Evolutionary conservation across 2,113 vertebrate species (phyloP), one percentile per base, ranked within the genome.

Genomic region (Poeciliopsis retropinna): DNA sequence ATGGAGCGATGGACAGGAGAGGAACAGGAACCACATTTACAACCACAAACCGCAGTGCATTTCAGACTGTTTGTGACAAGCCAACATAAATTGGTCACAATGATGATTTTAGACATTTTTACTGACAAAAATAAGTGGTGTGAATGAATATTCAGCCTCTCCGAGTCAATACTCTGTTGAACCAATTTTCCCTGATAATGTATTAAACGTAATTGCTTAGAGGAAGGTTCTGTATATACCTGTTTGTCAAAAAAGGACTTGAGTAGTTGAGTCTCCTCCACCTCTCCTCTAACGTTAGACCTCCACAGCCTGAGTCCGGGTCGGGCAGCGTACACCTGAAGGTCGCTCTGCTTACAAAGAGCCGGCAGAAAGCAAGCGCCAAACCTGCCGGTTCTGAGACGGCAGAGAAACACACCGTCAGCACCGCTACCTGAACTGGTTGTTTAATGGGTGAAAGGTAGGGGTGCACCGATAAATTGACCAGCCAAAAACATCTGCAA

Each of bases 361-460:
- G 95, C 97, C 4, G 97, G 97, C 88, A 98, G 96, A 86, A 99
- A 99, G 88, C 98, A 98, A 3, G 97, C 97, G 8, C 98, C 98
- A 47, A 97, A 97, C 85, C 94, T 95, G n/a, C 98, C 98, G n/a
- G 94, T 94, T 83, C 98, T 98, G 74, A 25, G 54, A 63, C 0
- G 17, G 32, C 14, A 64, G 32, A 75, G 4, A 47, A 10, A 7
- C 27, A 7, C 27, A 44, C 1, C 0, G 27, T 60, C 51, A 61
- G 22, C 3, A 4, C 44, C 9, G 44, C 44, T 19, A 68, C 19
- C 67, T 41, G 22, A 57, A 7, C 51, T n/a, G 51, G 2, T 57
- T 25, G 51, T 57, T n/a, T 9, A 6, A n/a, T 11, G 39, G 14
- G 4, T 41, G 14, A 41, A 15, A 15, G 39, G 39, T 15, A 41